A percentile compares a stretch with the other conserved stretches of the same genome.
Evolutionary conservation across 2,797 vertebrate genomes (phyloP).

Genomic region (Pampus argenteus): DNA sequence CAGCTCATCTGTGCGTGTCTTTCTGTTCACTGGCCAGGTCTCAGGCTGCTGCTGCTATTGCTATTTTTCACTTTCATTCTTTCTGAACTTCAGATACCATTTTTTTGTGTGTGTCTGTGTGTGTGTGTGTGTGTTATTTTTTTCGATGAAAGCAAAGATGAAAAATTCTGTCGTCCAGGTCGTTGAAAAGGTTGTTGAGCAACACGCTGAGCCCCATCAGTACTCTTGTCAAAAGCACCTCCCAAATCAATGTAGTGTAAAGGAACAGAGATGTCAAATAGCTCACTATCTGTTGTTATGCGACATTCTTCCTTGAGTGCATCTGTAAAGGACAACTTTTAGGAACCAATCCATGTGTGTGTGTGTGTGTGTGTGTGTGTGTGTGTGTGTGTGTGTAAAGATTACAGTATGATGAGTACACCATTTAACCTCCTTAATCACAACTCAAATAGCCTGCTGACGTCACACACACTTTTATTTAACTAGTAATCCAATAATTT

Average conservation of each 20-base stretch:
- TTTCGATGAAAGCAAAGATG: background rate
- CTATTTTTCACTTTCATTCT: conserved; percentile 15
- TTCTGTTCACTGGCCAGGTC: conserved; percentile 19
- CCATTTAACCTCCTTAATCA: no score
- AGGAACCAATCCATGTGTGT: background rate
- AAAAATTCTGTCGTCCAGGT: no score
- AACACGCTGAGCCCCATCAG: no score
- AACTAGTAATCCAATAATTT: background rate
- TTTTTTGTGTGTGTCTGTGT: conserved; percentile 1
- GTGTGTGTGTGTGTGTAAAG: background rate
- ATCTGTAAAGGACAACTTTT: background rate
- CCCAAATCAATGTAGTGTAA: no score
- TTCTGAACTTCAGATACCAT: conserved; percentile 11
- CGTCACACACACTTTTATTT: conserved; percentile 11
- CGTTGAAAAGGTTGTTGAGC: no score
- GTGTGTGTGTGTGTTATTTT: no score
- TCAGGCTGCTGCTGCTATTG: background rate
- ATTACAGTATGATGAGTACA: no score
- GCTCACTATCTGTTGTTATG: no score
- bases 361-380: background rate
- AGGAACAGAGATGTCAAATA: no score
- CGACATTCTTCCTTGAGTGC: background rate
- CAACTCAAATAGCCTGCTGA: background rate
- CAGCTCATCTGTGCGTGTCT: conserved; percentile 1
- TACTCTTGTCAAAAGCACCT: no score